These are phyloP conservation scores for Euphonia xanthogaster DNA, from an alignment of 2,797 vertebrate genomes.

Conservation along the genomic window DNA sequence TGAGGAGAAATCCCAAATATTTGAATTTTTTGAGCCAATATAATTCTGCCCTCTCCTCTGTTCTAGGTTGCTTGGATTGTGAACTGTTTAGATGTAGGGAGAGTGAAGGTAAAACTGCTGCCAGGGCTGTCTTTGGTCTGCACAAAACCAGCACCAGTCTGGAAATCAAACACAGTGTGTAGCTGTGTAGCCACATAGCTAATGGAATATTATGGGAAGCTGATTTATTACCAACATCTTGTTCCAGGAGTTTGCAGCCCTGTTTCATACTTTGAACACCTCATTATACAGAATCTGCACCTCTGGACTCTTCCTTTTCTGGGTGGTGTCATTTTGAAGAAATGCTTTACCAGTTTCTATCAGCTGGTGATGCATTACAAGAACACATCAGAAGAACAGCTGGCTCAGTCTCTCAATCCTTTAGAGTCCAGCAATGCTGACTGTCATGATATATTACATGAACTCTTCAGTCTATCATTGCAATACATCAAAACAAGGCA, in stretches of 20 bases:
- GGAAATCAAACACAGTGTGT: background rate
- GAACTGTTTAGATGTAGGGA: background rate
- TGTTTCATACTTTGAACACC: background rate
- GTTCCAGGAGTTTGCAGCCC: background rate
- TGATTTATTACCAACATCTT: constrained; percentile 32
- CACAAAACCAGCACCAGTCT: background rate
- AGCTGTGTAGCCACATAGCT: background rate
- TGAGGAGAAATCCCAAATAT: background rate
- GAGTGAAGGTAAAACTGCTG: constrained; percentile 1
- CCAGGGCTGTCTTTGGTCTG: constrained; percentile 23
- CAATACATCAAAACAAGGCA: constrained; percentile 74
- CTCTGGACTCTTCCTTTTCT: constrained; percentile 41
- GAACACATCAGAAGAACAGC: constrained; percentile 53
- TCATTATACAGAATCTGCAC: background rate
- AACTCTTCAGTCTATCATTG: constrained; percentile 35
- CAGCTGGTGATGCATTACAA: constrained; percentile 36
- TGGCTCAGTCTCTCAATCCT: constrained; percentile 70
- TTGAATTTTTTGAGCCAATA: background rate
- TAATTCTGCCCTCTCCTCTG: background rate
- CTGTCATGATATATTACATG: constrained; percentile 67
- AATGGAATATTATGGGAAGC: background rate
- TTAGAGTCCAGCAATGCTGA: constrained; percentile 61
- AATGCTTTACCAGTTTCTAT: constrained; percentile 22
- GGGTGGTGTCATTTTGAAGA: constrained; percentile 6
- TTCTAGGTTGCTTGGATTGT: background rate